Evolutionary conservation across 1,140 invertebrate genomes (phyloP), one percentile per base, ranked within the genome.

Genomic region (Dreissena polymorpha): DNA sequence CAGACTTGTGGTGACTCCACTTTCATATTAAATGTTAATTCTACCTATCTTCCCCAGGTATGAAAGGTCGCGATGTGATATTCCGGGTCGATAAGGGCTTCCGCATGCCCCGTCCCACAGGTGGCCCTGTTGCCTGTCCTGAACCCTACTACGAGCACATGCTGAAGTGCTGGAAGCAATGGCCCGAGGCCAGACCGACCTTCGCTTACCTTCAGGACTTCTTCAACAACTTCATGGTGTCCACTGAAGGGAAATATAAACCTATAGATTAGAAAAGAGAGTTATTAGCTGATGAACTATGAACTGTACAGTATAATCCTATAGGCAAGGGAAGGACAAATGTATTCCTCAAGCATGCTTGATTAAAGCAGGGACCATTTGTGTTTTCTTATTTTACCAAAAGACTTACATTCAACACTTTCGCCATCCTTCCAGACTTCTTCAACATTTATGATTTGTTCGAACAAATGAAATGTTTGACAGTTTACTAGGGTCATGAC

Each of bases 151-250:
- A 94, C 83, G 86, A 93, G 21, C 92, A 93, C 23, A 94, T 94
- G 93, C 51, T 92, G 57, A 84, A 89, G 39, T 94, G 93, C 84
- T 94, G 94, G 94, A 85, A 90, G 23, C 77, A 95, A 7, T 95
- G 96, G 77, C 96, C 98, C 0, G 97, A 99, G 87, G 97, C 97
- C 90, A 93, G 98, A 90, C 98, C 98, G n/a, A 99, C 98, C 0
- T 99, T 99, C 93, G 98, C 98, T 92, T 98, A 98, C 93, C 95
- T 99, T n/a, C 97, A 97, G 91, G 96, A 98, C 90, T 99, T 98
- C 91, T 99, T 99, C 92, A 98, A 99, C 92, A 97, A 98, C 89
- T 99, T 98, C 93, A 97, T 97, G 91, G 97, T 99, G 67, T 97
- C 97, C 85, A 97, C 97, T 88, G 97, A 98, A 93, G 96, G 97